Evolutionary conservation across 2,888 invertebrate species (phyloP).

Genomic region (Hypomecis punctinalis): DNA sequence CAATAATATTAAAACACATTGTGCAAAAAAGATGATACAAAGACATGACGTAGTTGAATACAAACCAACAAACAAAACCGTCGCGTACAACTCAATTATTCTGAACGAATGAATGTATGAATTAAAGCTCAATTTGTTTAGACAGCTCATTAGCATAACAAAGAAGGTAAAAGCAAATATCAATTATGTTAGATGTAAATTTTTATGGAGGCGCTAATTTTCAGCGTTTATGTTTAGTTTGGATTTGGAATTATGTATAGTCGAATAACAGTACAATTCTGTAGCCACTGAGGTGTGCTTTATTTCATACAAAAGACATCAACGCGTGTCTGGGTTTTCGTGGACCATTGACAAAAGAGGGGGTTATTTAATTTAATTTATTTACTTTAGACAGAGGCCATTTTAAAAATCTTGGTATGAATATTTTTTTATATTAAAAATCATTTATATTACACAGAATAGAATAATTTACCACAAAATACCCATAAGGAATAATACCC

Average conservation of each 20-base stretch:
- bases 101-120: too few species aligned
- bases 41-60: too few species aligned
- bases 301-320: constrained; percentile 25
- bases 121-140: neutral
- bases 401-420: too few species aligned
- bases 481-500: too few species aligned
- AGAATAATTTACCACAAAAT: too few species aligned
- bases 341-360: neutral
- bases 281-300: neutral
- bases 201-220: constrained; percentile 10
- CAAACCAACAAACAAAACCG: neutral
- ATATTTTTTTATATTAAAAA: too few species aligned
- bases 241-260: neutral
- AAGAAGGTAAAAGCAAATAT: constrained; percentile 8
- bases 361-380: neutral
- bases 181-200: constrained; percentile 12
- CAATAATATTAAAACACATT: too few species aligned
- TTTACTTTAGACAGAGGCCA: neutral
- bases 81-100: too few species aligned
- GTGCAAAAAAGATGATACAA: too few species aligned
- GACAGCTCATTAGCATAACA: constrained; percentile 1
- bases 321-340: constrained; percentile 19
- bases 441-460: too few species aligned
- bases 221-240: neutral
- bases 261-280: neutral